Evolutionary conservation across 2,113 vertebrate genomes (phyloP), one percentile per base, ranked within the genome.

Genomic region (Podarcis muralis): DNA sequence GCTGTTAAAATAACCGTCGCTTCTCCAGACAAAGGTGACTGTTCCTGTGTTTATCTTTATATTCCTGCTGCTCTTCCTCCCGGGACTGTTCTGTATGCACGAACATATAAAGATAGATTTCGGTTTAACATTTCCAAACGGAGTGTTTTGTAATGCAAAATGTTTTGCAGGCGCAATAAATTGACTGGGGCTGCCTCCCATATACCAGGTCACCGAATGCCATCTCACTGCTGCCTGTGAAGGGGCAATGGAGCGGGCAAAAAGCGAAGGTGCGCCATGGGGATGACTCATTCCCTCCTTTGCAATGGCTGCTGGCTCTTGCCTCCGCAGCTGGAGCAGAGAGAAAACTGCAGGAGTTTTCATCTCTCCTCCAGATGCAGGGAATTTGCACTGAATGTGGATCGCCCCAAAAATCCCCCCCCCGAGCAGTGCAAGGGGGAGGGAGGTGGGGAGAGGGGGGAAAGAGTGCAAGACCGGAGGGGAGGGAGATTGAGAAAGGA

Each of bases 261-360:
- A 92, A 94, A 85, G 94, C 87, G 48, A 90, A 86, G 93, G 59
- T 5, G 88, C 88, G 71, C 92, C 92, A 89, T 0, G 85, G 87
- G 72, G 88, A 91, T 96, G 95, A 95, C 81, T 96, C 95, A 96
- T 92, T 90, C 89, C 92, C 87, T 89, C 25, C 27, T 90, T 89
- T 92, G 53, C 90, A 89, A 95, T 91, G 93, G 93, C 94, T 95
- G 93, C 92, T 92, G 87, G 92, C 94, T 94, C 92, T 94, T 90
- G 85, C 91, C 88, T 93, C 87, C 84, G 27, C 84, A 92, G 88
- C 88, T 93, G 86, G 84, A 7, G 82, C 35, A 89, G 76, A 84
- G 86, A 53, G 81, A 90, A 87, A 90, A 76, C 89, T 79, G 0
- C 0, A 87, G 4, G 88, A 83, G 90, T 79, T n/a, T 76, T 84